Percentiles rank a stretch among this genome's conserved stretches.
Evolutionary conservation across 2,797 vertebrate genomes (phyloP).

Genomic region (Etheostoma perlongum): DNA sequence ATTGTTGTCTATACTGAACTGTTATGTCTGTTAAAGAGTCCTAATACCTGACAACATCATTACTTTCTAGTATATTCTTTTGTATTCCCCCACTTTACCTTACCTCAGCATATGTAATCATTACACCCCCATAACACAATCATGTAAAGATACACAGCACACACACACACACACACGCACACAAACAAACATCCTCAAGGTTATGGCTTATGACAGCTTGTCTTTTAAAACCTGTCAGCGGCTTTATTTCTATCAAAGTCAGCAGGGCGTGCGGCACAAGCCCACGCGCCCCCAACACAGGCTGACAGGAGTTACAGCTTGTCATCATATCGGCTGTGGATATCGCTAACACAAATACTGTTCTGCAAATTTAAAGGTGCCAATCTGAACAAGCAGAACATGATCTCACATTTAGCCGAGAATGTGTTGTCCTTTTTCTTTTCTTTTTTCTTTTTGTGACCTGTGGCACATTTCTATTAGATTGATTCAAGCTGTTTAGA

Average conservation of each 20-base stretch:
- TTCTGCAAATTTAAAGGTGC: conserved; percentile 29
- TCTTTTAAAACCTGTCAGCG: conserved; percentile 84
- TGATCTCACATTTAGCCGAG: conserved; percentile 19
- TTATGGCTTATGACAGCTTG: conserved; percentile 80
- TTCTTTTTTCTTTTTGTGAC: not conserved
- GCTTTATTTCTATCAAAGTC: conserved; percentile 84
- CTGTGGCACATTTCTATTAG: not conserved
- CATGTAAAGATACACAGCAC: conserved; percentile 52
- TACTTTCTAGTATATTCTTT: not conserved
- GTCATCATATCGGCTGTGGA: conserved; percentile 35
- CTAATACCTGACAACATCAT: conserved; percentile 17
- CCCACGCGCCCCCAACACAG: conserved; percentile 36
- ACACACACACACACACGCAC: not conserved
- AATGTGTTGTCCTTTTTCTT: not conserved
- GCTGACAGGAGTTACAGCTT: conserved; percentile 67
- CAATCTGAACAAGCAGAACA: conserved; percentile 36
- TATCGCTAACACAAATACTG: conserved; percentile 53
- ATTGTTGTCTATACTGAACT: not conserved
- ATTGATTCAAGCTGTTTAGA: not conserved
- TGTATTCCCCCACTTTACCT: conserved; percentile 28
- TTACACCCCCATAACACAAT: conserved; percentile 49
- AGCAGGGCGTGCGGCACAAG: conserved; percentile 54
- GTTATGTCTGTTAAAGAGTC: conserved; percentile 12
- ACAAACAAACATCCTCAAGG: conserved; percentile 75
- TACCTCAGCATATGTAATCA: conserved; percentile 70